A percentile compares a stretch with the other conserved stretches of the same genome.
These are phyloP conservation scores for Aporophyla lueneburgensis DNA, from an alignment of 2,888 invertebrate genomes.

Conservation along the genomic window DNA sequence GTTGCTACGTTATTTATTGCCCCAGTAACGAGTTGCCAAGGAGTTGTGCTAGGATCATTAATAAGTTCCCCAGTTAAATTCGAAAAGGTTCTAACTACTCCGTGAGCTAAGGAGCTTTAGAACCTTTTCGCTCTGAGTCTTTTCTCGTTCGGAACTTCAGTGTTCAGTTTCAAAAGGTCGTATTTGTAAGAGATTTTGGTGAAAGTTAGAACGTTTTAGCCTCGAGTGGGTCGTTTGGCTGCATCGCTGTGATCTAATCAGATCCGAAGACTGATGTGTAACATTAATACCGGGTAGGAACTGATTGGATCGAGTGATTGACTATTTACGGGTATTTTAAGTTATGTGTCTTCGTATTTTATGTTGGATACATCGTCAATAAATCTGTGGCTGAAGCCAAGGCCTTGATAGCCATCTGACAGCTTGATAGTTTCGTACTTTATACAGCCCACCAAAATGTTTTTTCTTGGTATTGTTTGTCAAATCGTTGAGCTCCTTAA, in stretches of 20 bases:
- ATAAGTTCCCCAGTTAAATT: constrained; percentile 76
- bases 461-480: too few species aligned
- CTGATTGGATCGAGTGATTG: constrained; percentile 81
- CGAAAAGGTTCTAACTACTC: constrained; percentile 74
- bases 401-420: neutral
- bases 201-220: constrained; percentile 66
- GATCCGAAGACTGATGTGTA: constrained; percentile 80
- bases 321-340: constrained; percentile 66
- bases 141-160: constrained; percentile 55
- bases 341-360: constrained; percentile 47
- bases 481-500: too few species aligned
- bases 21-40: constrained; percentile 81
- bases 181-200: constrained; percentile 62
- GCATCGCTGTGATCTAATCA: constrained; percentile 82
- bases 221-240: constrained; percentile 60
- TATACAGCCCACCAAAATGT: too few species aligned
- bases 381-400: constrained; percentile 7
- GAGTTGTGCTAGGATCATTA: constrained; percentile 83
- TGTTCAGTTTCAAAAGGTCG: constrained; percentile 68
- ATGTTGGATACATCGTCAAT: constrained; percentile 29
- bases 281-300: constrained; percentile 81
- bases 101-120: constrained; percentile 58
- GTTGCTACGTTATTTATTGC: constrained; percentile 83
- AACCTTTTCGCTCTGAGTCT: constrained; percentile 68
- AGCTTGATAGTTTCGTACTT: neutral